Evolutionary conservation across 2,888 invertebrate genomes (phyloP), one percentile per base, ranked within the genome.

Genomic region (Sylvicola fuscatus): DNA sequence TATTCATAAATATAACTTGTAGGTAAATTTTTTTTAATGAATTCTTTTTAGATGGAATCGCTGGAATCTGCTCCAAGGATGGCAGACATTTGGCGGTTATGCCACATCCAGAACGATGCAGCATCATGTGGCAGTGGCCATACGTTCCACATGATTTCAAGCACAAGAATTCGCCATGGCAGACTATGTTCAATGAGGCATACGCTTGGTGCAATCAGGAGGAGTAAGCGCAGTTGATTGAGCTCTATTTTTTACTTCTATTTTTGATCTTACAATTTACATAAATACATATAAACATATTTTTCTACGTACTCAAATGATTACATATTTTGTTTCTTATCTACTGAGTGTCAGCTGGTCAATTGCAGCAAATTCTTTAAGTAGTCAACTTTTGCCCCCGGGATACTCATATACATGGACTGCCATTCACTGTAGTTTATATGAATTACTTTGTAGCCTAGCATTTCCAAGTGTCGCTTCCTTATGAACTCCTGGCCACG

Each of bases 41-140:
- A 29, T 42, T 16, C 42, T 40, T 44, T 43, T 35, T 58, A 66
- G 75, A 66, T 46, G 93, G 89, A 14, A 68, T 92, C 41, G 95
- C 95, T 15, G 93, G 82, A 11, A 60, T 97, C 37, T 82, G 89
- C 46, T 95, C 95, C 0, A 49, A 56, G 2, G 79, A 95, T 61
- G 97, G 95, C 0, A 72, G 95, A 3, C 95, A 97, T 60, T 65
- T 95, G 45, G 97, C 93, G 1, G 72, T 97, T 70, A 98, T 98
- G 97, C 97, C 97, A 3, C 97, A 98, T 64, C 95, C 97, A 0
- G 97, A 98, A 61, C 70, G 95, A 41, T 87, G 86, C 51, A 73
- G 81, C 40, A 66, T 82, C 45, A 72, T 76, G 45, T 92, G 87
- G 80, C 93, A 95, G 58, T 87, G 90, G 74, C 78, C 90, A 2